Percentiles rank a stretch among this genome's conserved stretches.
phyloP scores from a whole-genome alignment of 2,888 invertebrate species.

The Schizaphis graminum region DNA sequence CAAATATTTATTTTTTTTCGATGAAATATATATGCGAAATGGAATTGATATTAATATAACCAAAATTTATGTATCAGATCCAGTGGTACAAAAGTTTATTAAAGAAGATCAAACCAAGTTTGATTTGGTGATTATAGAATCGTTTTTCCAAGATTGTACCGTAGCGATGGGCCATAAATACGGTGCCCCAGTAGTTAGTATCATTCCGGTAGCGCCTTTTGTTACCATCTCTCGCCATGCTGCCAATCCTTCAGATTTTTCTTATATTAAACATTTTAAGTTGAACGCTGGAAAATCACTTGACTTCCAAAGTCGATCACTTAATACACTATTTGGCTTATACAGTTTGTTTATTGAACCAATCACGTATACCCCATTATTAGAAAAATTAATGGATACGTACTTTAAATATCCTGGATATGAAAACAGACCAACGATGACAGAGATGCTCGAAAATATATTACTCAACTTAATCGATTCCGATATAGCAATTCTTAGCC shows the following conservation, averaged over 20 bases:
- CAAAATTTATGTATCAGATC: not conserved
- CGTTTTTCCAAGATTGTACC: constrained; percentile 70
- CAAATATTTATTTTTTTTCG: not conserved
- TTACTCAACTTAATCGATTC: constrained; percentile 69
- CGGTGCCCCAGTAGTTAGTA: constrained; percentile 69
- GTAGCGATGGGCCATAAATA: constrained; percentile 69
- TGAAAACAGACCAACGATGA: constrained; percentile 66
- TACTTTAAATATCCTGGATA: constrained; percentile 58
- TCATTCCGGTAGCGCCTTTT: constrained; percentile 35
- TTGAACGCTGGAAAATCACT: constrained; percentile 10
- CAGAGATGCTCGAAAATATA: constrained; percentile 67
- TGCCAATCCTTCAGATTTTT: constrained; percentile 46
- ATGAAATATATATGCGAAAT: constrained; percentile 13
- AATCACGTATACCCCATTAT: constrained; percentile 1
- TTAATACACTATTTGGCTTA: constrained; percentile 13
- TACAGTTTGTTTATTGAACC: constrained; percentile 21
- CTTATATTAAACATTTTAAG: constrained; percentile 45
- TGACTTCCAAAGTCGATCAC: not conserved
- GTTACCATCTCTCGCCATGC: not conserved
- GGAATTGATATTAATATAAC: not conserved
- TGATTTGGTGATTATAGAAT: constrained; percentile 59
- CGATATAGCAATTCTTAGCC: constrained; percentile 68
- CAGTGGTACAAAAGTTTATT: constrained; percentile 46
- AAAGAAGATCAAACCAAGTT: constrained; percentile 50
- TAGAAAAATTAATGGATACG: constrained; percentile 19